Evolutionary conservation across 2,113 vertebrate genomes (phyloP).

Genomic region (Malurus elegans): DNA sequence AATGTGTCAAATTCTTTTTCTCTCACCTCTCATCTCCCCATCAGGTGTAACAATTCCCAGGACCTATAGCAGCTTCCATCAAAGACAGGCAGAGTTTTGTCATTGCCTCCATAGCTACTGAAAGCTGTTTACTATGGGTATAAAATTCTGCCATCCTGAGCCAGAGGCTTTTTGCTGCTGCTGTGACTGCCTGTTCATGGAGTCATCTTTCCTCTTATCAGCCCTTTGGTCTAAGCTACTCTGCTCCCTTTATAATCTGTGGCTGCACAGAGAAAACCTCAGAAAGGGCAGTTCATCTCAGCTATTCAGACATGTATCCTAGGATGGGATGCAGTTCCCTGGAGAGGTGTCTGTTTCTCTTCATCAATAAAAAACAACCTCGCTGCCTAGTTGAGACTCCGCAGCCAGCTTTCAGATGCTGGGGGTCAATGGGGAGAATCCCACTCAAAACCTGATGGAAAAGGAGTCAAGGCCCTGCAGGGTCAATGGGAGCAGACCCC

Average conservation of each 20-base stretch:
- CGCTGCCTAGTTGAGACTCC: neutral
- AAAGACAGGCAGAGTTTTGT: neutral
- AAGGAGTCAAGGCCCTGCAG: neutral
- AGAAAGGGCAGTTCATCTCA: neutral
- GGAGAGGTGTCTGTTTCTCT: neutral
- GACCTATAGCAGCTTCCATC: neutral
- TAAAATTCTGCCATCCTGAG: neutral
- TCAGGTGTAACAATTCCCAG: neutral
- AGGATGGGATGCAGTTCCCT: neutral
- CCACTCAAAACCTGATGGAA: neutral
- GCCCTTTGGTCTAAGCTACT: neutral
- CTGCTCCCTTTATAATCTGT: neutral
- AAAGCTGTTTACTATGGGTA: neutral
- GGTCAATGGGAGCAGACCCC: neutral
- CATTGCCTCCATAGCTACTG: neutral
- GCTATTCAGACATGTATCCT: neutral
- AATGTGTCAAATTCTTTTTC: neutral
- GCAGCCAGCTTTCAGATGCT: neutral
- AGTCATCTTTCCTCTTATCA: neutral
- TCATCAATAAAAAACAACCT: conserved; percentile 1
- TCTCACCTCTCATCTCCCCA: neutral
- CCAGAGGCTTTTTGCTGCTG: neutral
- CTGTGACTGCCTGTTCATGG: neutral
- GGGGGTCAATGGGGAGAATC: neutral
- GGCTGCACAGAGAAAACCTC: conserved; percentile 14